These are phyloP conservation scores for Spisula solida DNA, from an alignment of 2,888 invertebrate genomes.

Conservation along the genomic window DNA sequence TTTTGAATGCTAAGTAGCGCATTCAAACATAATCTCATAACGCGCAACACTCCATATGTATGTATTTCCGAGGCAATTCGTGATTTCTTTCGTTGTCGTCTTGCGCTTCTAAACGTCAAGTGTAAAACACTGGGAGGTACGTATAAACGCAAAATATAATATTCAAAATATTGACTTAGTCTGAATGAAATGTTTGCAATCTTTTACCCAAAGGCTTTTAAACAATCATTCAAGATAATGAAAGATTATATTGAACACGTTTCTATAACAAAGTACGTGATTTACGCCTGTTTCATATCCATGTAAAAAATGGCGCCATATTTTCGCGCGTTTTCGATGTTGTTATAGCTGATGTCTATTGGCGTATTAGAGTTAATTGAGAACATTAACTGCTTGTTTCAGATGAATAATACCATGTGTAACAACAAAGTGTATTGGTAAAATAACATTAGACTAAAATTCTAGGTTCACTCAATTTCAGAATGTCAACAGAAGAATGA, in stretches of 20 bases:
- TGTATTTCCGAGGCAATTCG: background rate
- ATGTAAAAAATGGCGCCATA: background rate
- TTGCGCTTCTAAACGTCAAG: background rate
- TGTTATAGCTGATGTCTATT: background rate
- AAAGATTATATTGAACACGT: background rate
- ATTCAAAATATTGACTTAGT: background rate
- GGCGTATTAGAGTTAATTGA: background rate
- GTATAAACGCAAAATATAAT: background rate
- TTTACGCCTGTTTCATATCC: background rate
- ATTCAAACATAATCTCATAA: background rate
- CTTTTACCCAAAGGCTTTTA: background rate
- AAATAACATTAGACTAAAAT: background rate
- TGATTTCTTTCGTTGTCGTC: background rate
- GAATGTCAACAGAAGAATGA: background rate
- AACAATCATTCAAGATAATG: background rate
- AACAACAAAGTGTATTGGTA: background rate
- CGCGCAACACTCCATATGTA: background rate
- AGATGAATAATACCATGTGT: background rate
- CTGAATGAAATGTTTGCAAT: too few species aligned
- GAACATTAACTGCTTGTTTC: background rate
- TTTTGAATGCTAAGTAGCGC: background rate
- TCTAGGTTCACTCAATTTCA: background rate
- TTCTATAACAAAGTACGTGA: background rate
- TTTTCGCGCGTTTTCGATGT: background rate
- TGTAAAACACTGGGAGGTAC: background rate